Conservation (phyloP, 1,140 invertebrate genomes). For the Eurosta solidaginis region DNA sequence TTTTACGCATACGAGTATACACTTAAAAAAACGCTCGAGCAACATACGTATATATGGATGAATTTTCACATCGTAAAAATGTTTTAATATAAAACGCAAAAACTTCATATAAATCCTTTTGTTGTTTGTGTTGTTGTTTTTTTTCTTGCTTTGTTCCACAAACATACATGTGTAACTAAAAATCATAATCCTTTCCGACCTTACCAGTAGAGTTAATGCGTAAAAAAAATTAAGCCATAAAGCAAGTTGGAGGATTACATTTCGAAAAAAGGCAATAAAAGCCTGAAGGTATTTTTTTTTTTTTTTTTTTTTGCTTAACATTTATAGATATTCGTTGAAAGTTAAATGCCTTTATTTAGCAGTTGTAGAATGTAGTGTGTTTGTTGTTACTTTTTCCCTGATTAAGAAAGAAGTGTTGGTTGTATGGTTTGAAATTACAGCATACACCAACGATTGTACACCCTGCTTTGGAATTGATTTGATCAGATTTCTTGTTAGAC, state of each 20-base stretch:
- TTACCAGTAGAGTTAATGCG: neutral
- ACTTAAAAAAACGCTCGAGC: neutral
- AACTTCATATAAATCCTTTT: neutral
- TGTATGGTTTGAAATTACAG: too few species aligned
- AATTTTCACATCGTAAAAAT: neutral
- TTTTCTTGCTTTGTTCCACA: too few species aligned
- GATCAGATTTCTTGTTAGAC: neutral
- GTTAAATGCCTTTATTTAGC: neutral
- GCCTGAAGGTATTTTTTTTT: neutral
- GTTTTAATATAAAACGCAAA: neutral
- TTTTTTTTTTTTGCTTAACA: neutral
- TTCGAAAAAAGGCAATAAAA: neutral
- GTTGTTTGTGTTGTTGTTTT: neutral
- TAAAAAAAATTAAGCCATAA: neutral
- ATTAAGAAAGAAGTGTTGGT: neutral
- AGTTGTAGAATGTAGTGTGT: neutral
- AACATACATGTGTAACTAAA: neutral
- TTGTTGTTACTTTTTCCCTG: too few species aligned
- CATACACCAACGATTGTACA: too few species aligned
- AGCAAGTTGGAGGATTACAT: neutral
- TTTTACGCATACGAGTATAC: neutral
- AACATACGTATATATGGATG: neutral
- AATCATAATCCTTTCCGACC: slow-evolving; percentile 8
- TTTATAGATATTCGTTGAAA: neutral
- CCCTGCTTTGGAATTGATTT: neutral